Conservation (phyloP, 2,888 invertebrate species). For the Hirudinaria manillensis region DNA sequence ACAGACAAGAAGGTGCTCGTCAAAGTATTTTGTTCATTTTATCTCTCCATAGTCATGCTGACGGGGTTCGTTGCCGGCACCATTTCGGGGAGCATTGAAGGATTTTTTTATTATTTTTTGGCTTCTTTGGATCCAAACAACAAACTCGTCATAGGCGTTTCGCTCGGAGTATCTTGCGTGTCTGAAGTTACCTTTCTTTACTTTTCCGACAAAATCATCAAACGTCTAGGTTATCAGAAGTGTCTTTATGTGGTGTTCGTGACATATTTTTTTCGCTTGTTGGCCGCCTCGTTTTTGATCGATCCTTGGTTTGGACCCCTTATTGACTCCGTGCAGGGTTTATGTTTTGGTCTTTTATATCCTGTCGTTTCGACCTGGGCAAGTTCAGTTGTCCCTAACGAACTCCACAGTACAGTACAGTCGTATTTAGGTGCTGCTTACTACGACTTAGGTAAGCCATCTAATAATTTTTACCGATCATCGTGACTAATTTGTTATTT, state of each 20-base stretch:
- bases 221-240: conserved; percentile 67
- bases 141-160: conserved; percentile 46
- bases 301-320: conserved; percentile 79
- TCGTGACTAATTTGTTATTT: too few relatives aligned
- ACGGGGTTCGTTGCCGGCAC: conserved; percentile 76
- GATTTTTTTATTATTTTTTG: conserved; percentile 68
- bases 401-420: conserved; percentile 74
- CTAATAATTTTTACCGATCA: neutral
- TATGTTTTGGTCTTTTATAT: conserved; percentile 86
- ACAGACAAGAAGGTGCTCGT: neutral
- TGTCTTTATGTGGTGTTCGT: conserved; percentile 77
- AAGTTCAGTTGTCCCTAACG: conserved; percentile 74
- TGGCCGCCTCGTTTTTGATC: conserved; percentile 70
- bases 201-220: conserved; percentile 75
- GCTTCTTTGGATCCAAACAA: conserved; percentile 34
- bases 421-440: conserved; percentile 81
- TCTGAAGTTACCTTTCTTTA: conserved; percentile 58
- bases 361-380: conserved; percentile 83
- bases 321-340: conserved; percentile 77
- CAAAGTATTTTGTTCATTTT: conserved; percentile 66
- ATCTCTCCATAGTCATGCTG: conserved; percentile 72
- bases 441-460: conserved; percentile 69
- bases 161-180: conserved; percentile 44
- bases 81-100: conserved; percentile 82
- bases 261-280: conserved; percentile 72